phyloP scores from a whole-genome alignment of 2,113 vertebrate species.

The Psephotus haematonotus region DNA sequence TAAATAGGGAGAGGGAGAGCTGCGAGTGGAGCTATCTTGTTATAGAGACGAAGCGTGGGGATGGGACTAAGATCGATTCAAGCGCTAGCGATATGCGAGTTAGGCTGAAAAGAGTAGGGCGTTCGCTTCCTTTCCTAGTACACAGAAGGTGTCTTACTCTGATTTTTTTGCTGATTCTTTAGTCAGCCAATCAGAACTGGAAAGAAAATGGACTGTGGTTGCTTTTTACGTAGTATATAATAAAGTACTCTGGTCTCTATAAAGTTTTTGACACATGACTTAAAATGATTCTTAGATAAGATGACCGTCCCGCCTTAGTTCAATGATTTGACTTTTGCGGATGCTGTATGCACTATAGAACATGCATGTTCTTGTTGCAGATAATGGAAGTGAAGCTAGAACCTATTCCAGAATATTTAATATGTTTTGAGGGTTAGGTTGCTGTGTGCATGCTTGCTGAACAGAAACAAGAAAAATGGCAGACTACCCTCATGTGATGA shows the following conservation, averaged over 20 bases:
- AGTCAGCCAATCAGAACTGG: not conserved
- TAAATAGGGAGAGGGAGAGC: not conserved
- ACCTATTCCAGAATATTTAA: not conserved
- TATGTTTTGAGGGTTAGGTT: not conserved
- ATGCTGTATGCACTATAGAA: not conserved
- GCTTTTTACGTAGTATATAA: not conserved
- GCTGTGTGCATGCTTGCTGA: not conserved
- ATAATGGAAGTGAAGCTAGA: not conserved
- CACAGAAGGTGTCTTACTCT: not conserved
- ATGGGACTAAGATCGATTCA: not conserved
- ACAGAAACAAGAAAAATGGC: not conserved
- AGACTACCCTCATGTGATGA: not conserved
- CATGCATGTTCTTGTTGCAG: accelerated
- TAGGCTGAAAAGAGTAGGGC: not conserved
- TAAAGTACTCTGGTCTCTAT: not conserved
- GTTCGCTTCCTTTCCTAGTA: accelerated
- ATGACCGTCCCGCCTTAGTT: accelerated
- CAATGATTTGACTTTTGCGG: not conserved
- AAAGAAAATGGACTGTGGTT: not conserved
- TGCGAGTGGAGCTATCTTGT: not conserved
- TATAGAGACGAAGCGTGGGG: accelerated
- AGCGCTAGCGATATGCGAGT: not conserved
- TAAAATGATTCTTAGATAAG: not conserved
- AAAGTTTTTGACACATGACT: not conserved
- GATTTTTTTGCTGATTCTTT: accelerated